A percentile compares a stretch with the other conserved stretches of the same genome.
Evolutionary conservation across 2,113 vertebrate species (phyloP).

Genomic region (Okapia johnstoni): DNA sequence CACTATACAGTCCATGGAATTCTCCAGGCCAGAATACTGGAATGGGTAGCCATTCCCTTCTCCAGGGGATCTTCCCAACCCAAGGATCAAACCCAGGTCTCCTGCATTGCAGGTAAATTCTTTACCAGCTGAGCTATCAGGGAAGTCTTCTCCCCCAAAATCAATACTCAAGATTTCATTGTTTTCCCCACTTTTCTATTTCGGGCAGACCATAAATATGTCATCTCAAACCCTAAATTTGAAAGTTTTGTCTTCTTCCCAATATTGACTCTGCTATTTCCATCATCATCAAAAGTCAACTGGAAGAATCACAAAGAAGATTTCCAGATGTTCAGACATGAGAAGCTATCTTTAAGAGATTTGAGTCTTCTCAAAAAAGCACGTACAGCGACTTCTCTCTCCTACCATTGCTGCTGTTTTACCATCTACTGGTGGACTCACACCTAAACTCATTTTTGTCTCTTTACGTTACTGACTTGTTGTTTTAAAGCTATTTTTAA

Average conservation of each 20-base stretch:
- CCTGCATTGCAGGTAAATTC: not conserved
- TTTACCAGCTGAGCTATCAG: not conserved
- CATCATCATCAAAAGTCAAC: not conserved
- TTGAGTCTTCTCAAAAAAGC: not conserved
- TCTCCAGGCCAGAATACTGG: not conserved
- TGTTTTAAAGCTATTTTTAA: not conserved
- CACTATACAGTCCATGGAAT: not conserved
- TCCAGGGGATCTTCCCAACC: not conserved
- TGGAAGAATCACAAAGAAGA: not conserved
- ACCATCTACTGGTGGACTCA: not conserved
- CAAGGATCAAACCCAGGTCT: not conserved
- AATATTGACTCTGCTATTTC: not conserved
- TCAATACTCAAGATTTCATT: not conserved
- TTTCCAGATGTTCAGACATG: not conserved
- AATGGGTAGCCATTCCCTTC: not conserved
- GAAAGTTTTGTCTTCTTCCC: not conserved
- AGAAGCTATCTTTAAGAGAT: not conserved
- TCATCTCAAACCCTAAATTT: not conserved
- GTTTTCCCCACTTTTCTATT: not conserved
- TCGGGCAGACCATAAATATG: not conserved
- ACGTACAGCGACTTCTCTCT: not conserved
- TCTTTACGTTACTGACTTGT: not conserved
- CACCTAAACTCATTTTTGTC: conserved; percentile 1
- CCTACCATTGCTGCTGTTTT: not conserved
- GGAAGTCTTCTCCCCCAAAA: not conserved